phyloP scores from a whole-genome alignment of 2,113 vertebrate species.

The Castor canadensis region DNA sequence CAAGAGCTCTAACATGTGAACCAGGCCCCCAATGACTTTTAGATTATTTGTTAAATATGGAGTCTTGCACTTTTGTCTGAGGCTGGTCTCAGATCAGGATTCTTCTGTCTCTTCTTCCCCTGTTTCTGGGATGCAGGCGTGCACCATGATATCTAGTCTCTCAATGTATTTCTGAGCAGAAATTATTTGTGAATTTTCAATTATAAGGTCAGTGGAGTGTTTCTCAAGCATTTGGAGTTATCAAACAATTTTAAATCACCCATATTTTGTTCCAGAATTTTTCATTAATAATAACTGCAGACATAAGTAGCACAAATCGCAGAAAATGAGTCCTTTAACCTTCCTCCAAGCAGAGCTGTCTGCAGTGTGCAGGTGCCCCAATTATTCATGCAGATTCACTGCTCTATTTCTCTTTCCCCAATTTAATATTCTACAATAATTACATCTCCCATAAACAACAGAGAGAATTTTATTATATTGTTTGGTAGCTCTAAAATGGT shows the following conservation, averaged over 20 bases:
- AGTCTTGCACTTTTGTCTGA: too few relatives aligned
- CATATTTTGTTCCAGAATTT: neutral
- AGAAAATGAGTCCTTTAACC: neutral
- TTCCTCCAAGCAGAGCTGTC: neutral
- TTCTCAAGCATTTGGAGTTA: neutral
- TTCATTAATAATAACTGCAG: slow-evolving; percentile 36
- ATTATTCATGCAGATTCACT: slow-evolving; percentile 39
- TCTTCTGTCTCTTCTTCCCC: too few relatives aligned
- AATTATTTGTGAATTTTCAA: neutral
- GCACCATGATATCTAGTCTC: neutral
- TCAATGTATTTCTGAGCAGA: neutral
- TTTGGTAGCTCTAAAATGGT: slow-evolving; percentile 22
- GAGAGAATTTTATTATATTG: slow-evolving; percentile 52
- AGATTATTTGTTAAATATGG: too few relatives aligned
- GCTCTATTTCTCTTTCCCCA: slow-evolving; percentile 48
- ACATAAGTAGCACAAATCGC: neutral
- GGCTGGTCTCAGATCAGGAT: too few relatives aligned
- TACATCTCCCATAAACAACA: slow-evolving; percentile 5
- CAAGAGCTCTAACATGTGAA: too few relatives aligned
- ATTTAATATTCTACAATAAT: slow-evolving; percentile 57
- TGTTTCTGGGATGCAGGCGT: too few relatives aligned
- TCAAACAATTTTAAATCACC: neutral
- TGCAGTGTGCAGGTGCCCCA: neutral
- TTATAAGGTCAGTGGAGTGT: neutral
- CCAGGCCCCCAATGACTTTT: too few relatives aligned